Evolutionary conservation across 2,888 invertebrate genomes (phyloP), one percentile per base, ranked within the genome.

Genomic region (Bedellia somnulentella): DNA sequence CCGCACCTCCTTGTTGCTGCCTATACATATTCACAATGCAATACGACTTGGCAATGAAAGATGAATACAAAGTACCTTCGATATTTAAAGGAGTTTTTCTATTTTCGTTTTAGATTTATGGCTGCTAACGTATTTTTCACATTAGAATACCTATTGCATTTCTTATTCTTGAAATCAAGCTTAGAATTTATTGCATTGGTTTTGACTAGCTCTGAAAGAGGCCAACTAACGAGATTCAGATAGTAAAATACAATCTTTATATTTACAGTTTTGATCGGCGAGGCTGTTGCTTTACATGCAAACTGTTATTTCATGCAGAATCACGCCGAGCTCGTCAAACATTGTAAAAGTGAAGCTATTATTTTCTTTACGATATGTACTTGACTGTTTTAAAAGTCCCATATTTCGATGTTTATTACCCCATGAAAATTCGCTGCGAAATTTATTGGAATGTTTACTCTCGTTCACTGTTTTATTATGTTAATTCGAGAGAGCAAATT

Each of bases 1-100:
- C 49, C 55, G 44, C 56, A 27, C 28, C 21, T 57, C 52, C 55
- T 56, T 56, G 57, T 62, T 60, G 55, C 53, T 51, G 45, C 48
- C 57, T 57, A 52, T 54, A 48, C 50, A 56, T 57, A 57, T 53
- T 57, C 59, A 57, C 58, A 61, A 57, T 56, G 46, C 47, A 47
- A 52, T 54, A 57, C 52, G n/a, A n/a, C n/a, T n/a, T n/a, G n/a
- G n/a, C n/a, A 52, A 51, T 48, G 50, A 46, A 44, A 37, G 42
- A 47, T 49, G 40, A 42, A 41, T 15, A 17, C 6, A 16, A 23
- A 6, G 9, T 14, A 21, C 24, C 24, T 16, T 15, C 29, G 15
- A 18, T 13, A 14, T 14, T 17, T 3, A 9, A 14, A 22, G 29
- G n/a, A 22, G 14, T 22, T 16, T 10, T 16, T 15, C 17, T 22